phyloP scores from a whole-genome alignment of 2,113 vertebrate species.

The Zosterops hypoxanthus region DNA sequence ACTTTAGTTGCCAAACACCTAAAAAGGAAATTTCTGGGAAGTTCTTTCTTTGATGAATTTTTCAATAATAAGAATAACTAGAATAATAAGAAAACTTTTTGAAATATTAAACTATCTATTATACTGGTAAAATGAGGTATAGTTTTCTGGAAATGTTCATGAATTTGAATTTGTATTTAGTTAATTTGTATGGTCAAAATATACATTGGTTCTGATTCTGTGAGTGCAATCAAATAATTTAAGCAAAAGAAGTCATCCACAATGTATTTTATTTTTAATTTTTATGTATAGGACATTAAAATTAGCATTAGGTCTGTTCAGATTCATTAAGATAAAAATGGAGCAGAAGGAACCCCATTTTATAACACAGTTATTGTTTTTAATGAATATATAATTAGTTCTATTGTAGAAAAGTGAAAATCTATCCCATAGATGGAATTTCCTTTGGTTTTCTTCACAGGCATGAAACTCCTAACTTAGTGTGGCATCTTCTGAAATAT shows the following conservation, averaged over 20 bases:
- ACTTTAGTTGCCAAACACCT: not conserved
- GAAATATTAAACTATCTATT: not conserved
- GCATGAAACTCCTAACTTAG: not conserved
- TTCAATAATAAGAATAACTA: not conserved
- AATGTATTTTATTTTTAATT: not conserved
- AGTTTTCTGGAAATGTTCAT: not conserved
- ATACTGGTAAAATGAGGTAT: not conserved
- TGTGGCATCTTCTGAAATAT: not conserved
- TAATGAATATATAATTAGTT: conserved; percentile 5
- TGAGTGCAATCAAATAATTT: not conserved
- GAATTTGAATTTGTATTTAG: not conserved
- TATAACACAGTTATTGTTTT: conserved; percentile 14
- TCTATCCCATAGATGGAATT: not conserved
- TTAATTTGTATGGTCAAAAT: not conserved
- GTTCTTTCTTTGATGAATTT: not conserved
- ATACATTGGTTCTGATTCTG: not conserved
- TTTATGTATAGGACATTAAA: not conserved
- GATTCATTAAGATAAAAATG: not conserved
- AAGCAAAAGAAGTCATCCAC: not conserved
- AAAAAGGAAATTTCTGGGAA: not conserved
- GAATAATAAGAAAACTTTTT: no score
- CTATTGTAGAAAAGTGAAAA: conserved; percentile 21
- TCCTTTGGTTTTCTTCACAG: not conserved
- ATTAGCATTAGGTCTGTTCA: not conserved
- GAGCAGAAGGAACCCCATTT: not conserved